These are phyloP conservation scores for human DNA, from an alignment of 2,113 vertebrate genomes.

Conservation along the genomic window GRCh38 chr11:39069001-39069500, in stretches of 20 bases:
- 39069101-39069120: not conserved
- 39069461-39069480: not conserved
- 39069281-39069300: not conserved
- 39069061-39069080: not conserved
- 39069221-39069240: not conserved
- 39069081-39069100: not conserved
- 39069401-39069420: not conserved
- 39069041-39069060: not conserved
- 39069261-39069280: not conserved
- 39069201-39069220: not conserved
- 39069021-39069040: not conserved
- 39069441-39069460: not conserved
- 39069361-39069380: not conserved
- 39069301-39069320: not conserved
- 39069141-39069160: not conserved
- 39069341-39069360: not conserved
- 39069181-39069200: too few relatives aligned
- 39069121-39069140: not conserved
- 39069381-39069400: not conserved
- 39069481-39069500: not conserved
- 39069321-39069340: not conserved
- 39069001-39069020: not conserved
- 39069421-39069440: not conserved
- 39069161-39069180: not conserved
- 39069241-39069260: not conserved